Evolutionary conservation across 2,113 vertebrate species (phyloP), one percentile per base, ranked within the genome.

Genomic region (Apistogramma diplotaenia): DNA sequence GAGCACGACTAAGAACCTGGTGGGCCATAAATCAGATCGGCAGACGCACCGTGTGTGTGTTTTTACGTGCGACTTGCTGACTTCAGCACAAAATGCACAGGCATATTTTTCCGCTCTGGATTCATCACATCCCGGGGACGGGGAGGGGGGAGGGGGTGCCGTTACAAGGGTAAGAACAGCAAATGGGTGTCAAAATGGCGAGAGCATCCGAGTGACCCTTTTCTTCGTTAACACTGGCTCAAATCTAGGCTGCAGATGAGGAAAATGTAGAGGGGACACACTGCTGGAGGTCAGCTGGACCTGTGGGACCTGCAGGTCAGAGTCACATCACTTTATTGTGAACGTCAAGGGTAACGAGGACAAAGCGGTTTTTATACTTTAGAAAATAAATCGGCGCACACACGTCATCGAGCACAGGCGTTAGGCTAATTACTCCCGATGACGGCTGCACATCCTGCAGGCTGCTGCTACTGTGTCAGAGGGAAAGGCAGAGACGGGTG

Each of bases 31-130:
- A 90, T 94, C 85, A 91, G 58, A 67, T 15, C 9, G 56, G 79
- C 79, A 84, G 86, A 85, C 87, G 61, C 67, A 81, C 21, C 67
- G 3, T 75, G 91, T 90, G 88, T 88, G 91, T 92, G 81, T 87
- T 82, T 86, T 84, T 85, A 76, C 8, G 35, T 19, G 72, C 8
- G 35, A 62, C 82, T 89, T 89, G 87, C 89, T 90, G 92, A 91
- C 75, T 87, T 90, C 88, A 86, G 83, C 90, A 90, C 82, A 70
- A 82, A 84, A 87, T 60, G 76, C 67, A 78, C 75, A 27, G 82
- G 58, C 84, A 87, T 81, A 81, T 87, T 89, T 91, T 88, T 88
- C 92, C 90, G 76, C 86, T 88, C 70, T 40, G 11, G 35, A 79
- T 72, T 54, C 73, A 33, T 29, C 25, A 35, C 27, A 74, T 72